phyloP scores from a whole-genome alignment of 2,113 vertebrate genomes.

The Rallus limicola region DNA sequence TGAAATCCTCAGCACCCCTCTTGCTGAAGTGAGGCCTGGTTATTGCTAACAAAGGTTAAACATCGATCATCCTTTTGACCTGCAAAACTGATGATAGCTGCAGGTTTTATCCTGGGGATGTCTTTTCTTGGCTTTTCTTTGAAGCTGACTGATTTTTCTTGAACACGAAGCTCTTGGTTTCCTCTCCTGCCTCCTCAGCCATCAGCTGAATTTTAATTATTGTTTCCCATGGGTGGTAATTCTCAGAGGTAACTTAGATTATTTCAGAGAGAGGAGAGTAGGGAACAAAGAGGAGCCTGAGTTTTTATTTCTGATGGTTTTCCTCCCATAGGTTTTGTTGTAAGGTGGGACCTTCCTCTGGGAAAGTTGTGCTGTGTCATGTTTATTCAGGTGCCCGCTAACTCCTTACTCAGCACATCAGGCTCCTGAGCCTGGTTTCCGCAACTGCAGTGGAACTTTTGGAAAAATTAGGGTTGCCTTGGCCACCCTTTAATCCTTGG shows the following conservation, averaged over 20 bases:
- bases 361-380: neutral
- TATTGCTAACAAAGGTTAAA: neutral
- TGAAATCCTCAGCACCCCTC: neutral
- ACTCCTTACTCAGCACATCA: neutral
- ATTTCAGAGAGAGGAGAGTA: neutral
- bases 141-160: neutral
- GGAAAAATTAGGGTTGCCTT: neutral
- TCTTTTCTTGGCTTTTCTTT: neutral
- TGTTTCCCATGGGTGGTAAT: neutral
- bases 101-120: neutral
- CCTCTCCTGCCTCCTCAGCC: neutral
- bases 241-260: neutral
- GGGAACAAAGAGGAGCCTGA: neutral
- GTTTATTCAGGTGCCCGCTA: neutral
- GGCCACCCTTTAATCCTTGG: neutral
- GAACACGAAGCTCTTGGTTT: neutral
- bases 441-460: neutral
- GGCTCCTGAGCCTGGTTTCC: neutral
- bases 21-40: neutral
- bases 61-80: neutral
- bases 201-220: neutral
- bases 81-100: neutral
- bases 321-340: neutral
- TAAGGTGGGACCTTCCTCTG: neutral
- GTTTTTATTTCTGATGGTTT: neutral